Conservation (phyloP, 2,888 invertebrate species). For the Phyllotreta cruciferae region DNA sequence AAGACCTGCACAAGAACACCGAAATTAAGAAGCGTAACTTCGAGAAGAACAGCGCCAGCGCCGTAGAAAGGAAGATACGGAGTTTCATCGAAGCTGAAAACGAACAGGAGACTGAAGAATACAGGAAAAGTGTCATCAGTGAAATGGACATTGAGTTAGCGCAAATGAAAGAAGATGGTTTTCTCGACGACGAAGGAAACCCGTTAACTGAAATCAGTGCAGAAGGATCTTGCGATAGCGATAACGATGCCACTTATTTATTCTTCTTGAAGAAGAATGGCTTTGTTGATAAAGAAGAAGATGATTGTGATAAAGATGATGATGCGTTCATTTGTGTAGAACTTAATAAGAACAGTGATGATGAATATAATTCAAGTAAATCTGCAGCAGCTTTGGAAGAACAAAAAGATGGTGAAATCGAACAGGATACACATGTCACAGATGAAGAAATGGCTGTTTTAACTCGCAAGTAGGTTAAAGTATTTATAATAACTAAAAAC, state of each 20-base stretch:
- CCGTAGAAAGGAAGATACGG: constrained; percentile 28
- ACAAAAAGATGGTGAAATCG: neutral
- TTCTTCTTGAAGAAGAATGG: too few relatives aligned
- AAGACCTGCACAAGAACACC: constrained; percentile 10
- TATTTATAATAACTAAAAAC: too few relatives aligned
- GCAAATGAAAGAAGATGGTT: constrained; percentile 44
- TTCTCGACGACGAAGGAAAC: constrained; percentile 38
- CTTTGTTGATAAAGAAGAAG: neutral
- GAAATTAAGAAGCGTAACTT: constrained; percentile 20
- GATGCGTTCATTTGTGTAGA: neutral
- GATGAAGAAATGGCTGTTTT: too few relatives aligned
- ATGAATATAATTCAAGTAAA: neutral
- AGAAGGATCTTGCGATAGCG: neutral
- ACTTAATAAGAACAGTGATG: neutral
- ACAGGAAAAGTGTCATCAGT: constrained; percentile 38
- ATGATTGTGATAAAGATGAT: constrained; percentile 7
- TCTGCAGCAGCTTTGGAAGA: neutral
- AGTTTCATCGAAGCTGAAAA: constrained; percentile 42
- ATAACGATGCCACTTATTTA: neutral
- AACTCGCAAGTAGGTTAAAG: too few relatives aligned
- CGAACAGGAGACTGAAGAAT: constrained; percentile 42
- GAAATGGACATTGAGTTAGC: constrained; percentile 44
- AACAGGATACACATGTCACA: neutral
- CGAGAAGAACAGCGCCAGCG: constrained; percentile 13
- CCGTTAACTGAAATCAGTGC: neutral